Base-by-base conservation (phyloP, 2,113 vertebrate species). In the Seriola aureovittata region DNA sequence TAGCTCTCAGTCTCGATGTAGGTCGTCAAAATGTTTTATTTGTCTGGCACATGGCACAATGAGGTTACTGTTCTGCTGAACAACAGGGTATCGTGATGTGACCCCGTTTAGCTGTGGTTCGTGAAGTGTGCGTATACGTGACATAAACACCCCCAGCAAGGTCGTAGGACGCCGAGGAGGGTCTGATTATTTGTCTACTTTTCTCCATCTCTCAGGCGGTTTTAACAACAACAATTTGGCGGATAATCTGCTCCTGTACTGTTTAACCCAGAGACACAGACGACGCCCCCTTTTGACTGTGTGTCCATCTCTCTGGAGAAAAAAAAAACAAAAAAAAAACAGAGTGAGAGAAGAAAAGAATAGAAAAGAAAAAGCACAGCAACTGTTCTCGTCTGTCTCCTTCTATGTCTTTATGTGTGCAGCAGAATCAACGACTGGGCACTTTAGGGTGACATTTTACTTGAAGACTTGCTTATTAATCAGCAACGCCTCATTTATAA, bases 401-500 rank as follows among this genome's bases (percentile, higher is more conserved):
- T 72, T 75, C 78, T 86, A 71, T 78, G 78, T 90, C 72, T 85
- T 54, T 84, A 62, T 69, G 55, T 88, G 90, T 82, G 84, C 88
- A 89, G 89, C 89, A 90, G 88, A 87, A 89, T 88, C 91, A 79
- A 84, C 81, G 86, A 85, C 89, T 73, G 89, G 90, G 90, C 85
- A 88, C 91, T 93, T 92, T 90, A 91, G 73, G 91, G 92, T 86
- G 50, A 84, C 85, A 86, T 92, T 91, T 92, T 88, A 89, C 91
- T 90, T 91, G 89, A 90, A 87, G 80, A 80, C 57, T 57, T 84
- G 70, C 86, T 87, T 84, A 83, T 81, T 65, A 84, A 88, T 84
- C 79, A 76, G 80, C 70, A 16, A 69, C 1, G 42, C 85, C 74
- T 86, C 80, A 58, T 85, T 86, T 71, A 78, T 81, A 71, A 87